A percentile compares a stretch with the other conserved stretches of the same genome.
phyloP scores from a whole-genome alignment of 2,113 vertebrate species.

The Furnarius figulus region DNA sequence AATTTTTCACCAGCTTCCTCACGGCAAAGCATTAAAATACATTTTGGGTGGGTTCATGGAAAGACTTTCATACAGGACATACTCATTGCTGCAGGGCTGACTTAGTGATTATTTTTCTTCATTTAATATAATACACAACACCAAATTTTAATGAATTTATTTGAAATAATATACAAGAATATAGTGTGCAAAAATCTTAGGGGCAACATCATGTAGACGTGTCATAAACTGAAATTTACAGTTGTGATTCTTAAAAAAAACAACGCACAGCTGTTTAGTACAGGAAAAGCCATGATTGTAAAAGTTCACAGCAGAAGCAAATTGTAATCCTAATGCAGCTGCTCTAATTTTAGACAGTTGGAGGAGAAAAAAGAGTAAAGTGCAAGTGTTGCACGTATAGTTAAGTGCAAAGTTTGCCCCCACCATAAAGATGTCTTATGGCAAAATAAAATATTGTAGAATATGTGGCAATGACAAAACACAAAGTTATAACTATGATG shows the following conservation, averaged over 20 bases:
- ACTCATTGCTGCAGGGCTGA: neutral
- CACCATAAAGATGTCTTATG: conserved; percentile 76
- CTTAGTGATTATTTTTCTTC: neutral
- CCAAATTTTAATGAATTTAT: conserved; percentile 86
- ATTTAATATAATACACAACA: neutral
- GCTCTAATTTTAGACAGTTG: conserved; percentile 74
- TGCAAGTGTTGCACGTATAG: conserved; percentile 81
- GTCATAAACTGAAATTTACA: conserved; percentile 82
- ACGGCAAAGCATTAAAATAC: neutral
- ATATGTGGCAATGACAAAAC: conserved; percentile 76
- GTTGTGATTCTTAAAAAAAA: conserved; percentile 80
- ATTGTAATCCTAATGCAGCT: conserved; percentile 59
- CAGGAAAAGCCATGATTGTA: conserved; percentile 83
- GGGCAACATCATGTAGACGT: conserved; percentile 89
- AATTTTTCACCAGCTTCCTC: neutral
- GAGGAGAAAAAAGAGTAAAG: conserved; percentile 79
- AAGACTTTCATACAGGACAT: rapidly evolving
- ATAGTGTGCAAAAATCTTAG: conserved; percentile 95
- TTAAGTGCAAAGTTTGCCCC: conserved; percentile 85
- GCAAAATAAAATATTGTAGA: conserved; percentile 72
- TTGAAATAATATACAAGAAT: conserved; percentile 99
- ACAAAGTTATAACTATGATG: conserved; percentile 66
- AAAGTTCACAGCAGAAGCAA: conserved; percentile 75
- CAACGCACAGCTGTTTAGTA: conserved; percentile 77
- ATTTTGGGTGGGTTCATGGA: neutral